A percentile compares a stretch with the other conserved stretches of the same genome.
phyloP scores from a whole-genome alignment of 2,888 invertebrate species.

The Trilocha varians region DNA sequence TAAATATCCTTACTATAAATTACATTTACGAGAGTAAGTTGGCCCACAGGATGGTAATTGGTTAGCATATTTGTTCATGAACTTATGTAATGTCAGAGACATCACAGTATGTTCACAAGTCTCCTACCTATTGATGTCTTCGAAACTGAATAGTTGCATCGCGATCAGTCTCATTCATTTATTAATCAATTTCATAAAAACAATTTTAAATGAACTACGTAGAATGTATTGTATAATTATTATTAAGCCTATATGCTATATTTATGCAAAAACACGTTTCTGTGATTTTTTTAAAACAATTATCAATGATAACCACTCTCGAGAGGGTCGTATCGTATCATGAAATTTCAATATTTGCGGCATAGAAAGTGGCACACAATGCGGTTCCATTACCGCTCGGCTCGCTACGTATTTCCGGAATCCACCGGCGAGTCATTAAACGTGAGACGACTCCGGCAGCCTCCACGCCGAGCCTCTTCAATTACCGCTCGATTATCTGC shows the following conservation, averaged over 20 bases:
- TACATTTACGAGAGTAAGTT: no score
- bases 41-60: no score
- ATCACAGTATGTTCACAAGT: no score
- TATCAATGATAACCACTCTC: constrained; percentile 1
- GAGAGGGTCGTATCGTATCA: constrained; percentile 42
- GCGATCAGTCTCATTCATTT: no score
- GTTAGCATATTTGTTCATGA: no score
- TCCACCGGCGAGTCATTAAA: constrained; percentile 62
- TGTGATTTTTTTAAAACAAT: neutral
- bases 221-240: no score
- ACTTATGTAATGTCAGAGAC: no score
- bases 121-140: no score
- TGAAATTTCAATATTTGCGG: constrained; percentile 63
- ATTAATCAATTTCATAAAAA: no score
- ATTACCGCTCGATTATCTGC: constrained; percentile 58
- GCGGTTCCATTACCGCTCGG: constrained; percentile 58
- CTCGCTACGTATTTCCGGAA: constrained; percentile 69
- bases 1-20: no score
- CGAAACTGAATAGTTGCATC: no score
- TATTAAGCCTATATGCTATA: neutral
- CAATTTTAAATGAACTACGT: no score
- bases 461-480: constrained; percentile 36
- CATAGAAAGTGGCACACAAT: constrained; percentile 66
- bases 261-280: neutral
- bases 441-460: constrained; percentile 29